These are phyloP conservation scores for Podarcis muralis DNA, from an alignment of 2,113 vertebrate genomes.

Conservation along the genomic window DNA sequence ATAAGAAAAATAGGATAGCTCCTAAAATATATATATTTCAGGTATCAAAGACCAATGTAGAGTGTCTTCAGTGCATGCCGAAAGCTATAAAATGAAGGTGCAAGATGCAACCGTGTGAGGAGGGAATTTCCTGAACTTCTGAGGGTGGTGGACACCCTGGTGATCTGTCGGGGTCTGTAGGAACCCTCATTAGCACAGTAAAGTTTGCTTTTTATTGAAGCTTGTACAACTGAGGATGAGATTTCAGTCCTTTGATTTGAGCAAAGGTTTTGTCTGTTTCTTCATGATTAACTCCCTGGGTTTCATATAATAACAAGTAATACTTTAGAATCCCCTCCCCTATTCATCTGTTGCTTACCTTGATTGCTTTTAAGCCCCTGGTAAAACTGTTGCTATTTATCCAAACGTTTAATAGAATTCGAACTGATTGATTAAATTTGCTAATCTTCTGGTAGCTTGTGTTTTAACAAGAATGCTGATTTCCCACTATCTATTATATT, in stretches of 20 bases:
- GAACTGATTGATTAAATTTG: background rate
- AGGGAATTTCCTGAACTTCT: no score
- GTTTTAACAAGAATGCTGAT: background rate
- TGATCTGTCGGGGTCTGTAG: no score
- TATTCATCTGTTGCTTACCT: background rate
- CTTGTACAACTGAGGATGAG: background rate
- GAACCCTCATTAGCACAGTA: background rate
- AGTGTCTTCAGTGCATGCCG: no score
- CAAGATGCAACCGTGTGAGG: no score
- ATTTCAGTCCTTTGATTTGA: background rate
- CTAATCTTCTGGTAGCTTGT: background rate
- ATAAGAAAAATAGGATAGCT: no score
- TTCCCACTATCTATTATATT: background rate
- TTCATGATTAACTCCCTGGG: background rate
- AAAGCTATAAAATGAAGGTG: no score
- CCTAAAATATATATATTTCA: no score
- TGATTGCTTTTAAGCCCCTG: background rate
- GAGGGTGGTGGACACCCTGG: no score
- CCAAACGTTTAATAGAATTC: no score
- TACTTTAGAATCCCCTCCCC: background rate
- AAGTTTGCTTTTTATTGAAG: constrained; percentile 46
- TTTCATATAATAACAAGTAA: constrained; percentile 14
- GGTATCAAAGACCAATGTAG: no score
- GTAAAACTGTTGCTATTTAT: background rate
- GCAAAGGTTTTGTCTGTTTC: constrained; percentile 6